These are phyloP conservation scores for Pristionchus maxplancki DNA, from an alignment of 2,888 invertebrate species.

Conservation along the genomic window DNA sequence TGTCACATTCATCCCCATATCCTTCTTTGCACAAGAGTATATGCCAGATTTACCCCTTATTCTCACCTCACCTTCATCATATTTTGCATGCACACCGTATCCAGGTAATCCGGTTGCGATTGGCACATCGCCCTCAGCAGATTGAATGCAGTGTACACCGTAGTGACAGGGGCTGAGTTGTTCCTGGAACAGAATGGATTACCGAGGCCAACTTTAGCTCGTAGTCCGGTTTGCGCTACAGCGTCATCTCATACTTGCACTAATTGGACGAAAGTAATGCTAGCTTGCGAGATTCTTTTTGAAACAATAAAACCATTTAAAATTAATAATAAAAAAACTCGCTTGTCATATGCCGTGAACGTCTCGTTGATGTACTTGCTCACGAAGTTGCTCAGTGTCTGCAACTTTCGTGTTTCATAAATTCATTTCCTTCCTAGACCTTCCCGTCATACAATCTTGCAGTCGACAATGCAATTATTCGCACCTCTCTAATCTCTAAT, in stretches of 20 bases:
- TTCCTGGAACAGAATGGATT: neutral
- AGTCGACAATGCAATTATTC: no score
- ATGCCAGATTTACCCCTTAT: neutral
- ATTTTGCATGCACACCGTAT: constrained; percentile 38
- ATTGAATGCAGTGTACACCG: constrained; percentile 40
- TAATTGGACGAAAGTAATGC: no score
- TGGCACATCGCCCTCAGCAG: constrained; percentile 39
- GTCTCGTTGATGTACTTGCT: constrained; percentile 50
- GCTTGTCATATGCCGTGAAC: constrained; percentile 37
- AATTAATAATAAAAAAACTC: no score
- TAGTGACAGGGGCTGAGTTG: neutral
- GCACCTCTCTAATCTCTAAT: no score
- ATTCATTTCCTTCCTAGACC: no score
- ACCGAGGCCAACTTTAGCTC: neutral
- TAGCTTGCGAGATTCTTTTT: no score
- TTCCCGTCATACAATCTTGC: no score
- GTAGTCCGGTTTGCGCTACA: no score
- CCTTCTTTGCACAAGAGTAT: no score
- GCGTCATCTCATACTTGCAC: no score
- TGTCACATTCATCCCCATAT: no score
- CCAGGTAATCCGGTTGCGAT: constrained; percentile 31
- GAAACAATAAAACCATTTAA: no score
- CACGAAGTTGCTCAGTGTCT: constrained; percentile 40
- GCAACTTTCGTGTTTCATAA: neutral
- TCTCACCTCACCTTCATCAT: constrained; percentile 32